Conservation (phyloP, 2,797 vertebrate species). For the Xenopus petersii region DNA sequence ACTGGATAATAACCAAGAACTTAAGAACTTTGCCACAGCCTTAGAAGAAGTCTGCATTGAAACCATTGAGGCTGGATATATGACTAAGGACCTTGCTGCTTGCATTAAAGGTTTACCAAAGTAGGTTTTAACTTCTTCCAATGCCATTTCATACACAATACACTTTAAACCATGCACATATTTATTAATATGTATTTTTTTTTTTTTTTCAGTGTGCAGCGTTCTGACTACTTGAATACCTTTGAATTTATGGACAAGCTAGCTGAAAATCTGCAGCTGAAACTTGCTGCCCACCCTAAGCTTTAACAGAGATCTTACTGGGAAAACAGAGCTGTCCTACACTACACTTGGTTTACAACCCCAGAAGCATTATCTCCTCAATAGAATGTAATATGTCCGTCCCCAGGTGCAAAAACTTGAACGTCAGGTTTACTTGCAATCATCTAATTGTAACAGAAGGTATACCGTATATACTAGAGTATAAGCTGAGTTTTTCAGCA, state of each 20-base stretch:
- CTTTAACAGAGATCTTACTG: constrained; percentile 65
- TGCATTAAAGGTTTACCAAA: constrained; percentile 91
- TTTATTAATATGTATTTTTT: constrained; percentile 9
- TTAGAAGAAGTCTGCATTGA: constrained; percentile 92
- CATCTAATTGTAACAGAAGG: too few relatives aligned
- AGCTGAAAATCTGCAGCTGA: constrained; percentile 87
- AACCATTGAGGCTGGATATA: constrained; percentile 94
- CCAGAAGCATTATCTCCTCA: not conserved
- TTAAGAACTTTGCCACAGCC: constrained; percentile 76
- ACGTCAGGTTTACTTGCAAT: too few relatives aligned
- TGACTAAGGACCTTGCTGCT: constrained; percentile 96
- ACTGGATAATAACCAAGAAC: constrained; percentile 83
- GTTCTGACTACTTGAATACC: constrained; percentile 90
- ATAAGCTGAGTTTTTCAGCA: too few relatives aligned
- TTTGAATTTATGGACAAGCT: constrained; percentile 97
- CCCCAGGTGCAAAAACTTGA: not conserved
- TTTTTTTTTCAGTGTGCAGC: constrained; percentile 71
- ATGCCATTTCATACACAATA: not conserved
- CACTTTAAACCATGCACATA: too few relatives aligned
- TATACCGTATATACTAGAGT: too few relatives aligned
- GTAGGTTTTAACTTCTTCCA: constrained; percentile 67
- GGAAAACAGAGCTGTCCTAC: constrained; percentile 3
- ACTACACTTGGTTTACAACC: constrained; percentile 46
- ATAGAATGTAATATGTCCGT: not conserved
- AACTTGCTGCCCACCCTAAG: constrained; percentile 78